Evolutionary conservation across 2,888 invertebrate species (phyloP), one percentile per base, ranked within the genome.

Genomic region (Drosophila multiciliata): DNA sequence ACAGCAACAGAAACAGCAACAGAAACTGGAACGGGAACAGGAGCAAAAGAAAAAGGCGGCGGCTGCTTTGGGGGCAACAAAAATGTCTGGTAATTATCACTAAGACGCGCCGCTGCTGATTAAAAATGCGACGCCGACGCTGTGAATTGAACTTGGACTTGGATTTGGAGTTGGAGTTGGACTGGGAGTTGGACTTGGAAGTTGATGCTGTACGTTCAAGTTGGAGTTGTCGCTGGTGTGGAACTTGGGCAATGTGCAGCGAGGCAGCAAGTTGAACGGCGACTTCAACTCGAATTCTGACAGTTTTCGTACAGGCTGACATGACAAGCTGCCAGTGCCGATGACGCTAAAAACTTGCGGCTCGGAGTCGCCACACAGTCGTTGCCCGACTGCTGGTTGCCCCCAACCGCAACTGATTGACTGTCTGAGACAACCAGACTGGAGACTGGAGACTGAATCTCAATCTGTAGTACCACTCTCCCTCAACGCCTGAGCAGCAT

Each of bases 261-360:
- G 78, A 83, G 80, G 79, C 78, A 79, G 76, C 87, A 80, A 77
- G 64, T 72, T 61, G 69, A 70, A 63, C 65, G 52, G 73, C 57
- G 48, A 38, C 66, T 50, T 48, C 54, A 82, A 79, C 82, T 82
- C 80, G 83, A 91, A 87, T 90, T 91, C 91, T 91, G 90, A 91
- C 90, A 90, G 91, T 78, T 85, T 85, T 70, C 87, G 83, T 75
- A 84, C 78, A 38, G 80, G 73, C 90, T 83, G 88, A 90, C 90
- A 91, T 91, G 91, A 90, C 90, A 90, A 78, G 84, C 91, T 90
- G 90, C 91, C 91, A 87, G 72, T 69, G 73, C 66, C 68, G 79
- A 81, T 83, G 90, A 90, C 76, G 81, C 89, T 90, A 88, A 86
- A 90, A 88, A 83, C 82, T 76, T 73, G 87, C 66, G 50, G 40